Evolutionary conservation across 2,113 vertebrate genomes (phyloP).

Genomic region (Sinocyclocheilus anophthalmus): DNA sequence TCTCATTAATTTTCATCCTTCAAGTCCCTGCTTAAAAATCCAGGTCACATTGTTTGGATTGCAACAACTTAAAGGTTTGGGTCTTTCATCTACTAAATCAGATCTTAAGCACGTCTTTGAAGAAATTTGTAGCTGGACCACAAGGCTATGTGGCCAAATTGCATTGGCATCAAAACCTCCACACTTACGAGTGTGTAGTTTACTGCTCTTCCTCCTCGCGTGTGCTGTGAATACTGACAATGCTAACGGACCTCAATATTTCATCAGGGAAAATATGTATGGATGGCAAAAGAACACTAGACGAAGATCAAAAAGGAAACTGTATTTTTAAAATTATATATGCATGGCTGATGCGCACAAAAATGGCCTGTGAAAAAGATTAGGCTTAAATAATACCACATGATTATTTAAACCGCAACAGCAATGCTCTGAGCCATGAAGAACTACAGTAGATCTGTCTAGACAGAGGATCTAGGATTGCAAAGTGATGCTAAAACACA

Average conservation of each 20-base stretch:
- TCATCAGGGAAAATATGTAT: background rate
- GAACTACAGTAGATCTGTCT: background rate
- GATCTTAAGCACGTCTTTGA: constrained; percentile 7
- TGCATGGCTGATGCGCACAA: background rate
- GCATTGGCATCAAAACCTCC: background rate
- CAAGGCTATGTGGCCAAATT: constrained; percentile 4
- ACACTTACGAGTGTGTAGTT: background rate
- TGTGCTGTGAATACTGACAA: constrained; percentile 13
- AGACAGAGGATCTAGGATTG: background rate
- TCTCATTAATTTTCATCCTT: background rate
- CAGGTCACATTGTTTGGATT: background rate
- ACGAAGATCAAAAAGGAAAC: constrained; percentile 6
- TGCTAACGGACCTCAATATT: background rate
- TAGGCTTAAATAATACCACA: background rate
- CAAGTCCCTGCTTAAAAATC: constrained; percentile 13
- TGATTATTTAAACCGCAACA: background rate
- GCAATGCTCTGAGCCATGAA: background rate
- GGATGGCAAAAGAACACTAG: background rate
- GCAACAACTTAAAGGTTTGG: constrained; percentile 13
- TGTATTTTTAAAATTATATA: background rate
- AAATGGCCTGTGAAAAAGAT: constrained; percentile 1
- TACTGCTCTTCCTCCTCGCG: background rate
- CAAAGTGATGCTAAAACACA: constrained; percentile 43
- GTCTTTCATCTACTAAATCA: constrained; percentile 35
- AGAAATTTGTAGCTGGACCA: background rate